Evolutionary conservation across 2,797 vertebrate species (phyloP), one percentile per base, ranked within the genome.

Genomic region (Bovichtus diacanthus): DNA sequence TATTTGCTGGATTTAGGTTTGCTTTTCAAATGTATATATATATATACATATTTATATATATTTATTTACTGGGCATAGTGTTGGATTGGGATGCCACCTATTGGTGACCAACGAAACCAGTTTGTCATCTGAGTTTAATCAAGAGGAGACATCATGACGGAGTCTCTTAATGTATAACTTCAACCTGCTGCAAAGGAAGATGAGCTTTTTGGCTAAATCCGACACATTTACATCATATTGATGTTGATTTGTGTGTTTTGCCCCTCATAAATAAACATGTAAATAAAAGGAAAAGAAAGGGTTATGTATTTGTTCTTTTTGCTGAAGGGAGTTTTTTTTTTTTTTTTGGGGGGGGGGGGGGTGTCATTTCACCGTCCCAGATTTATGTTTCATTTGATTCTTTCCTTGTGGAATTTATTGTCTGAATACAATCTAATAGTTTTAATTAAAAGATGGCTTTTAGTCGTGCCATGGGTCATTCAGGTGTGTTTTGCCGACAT

Each of bases 31-130:
- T 53, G 13, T 59, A 60, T n/a, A n/a, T n/a, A n/a, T n/a, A n/a
- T n/a, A n/a, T n/a, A n/a, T n/a, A n/a, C n/a, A n/a, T n/a, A n/a
- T n/a, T n/a, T n/a, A n/a, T n/a, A n/a, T n/a, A n/a, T n/a, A n/a
- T n/a, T n/a, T n/a, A n/a, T n/a, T n/a, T n/a, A n/a, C n/a, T n/a
- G n/a, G n/a, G n/a, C n/a, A n/a, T n/a, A 44, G 29, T 23, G 61
- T 59, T 83, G 69, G 74, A 74, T 27, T 81, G 73, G 80, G 79
- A 87, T 78, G 84, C 87, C 92, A 87, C 79, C 91, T 93, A 80
- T 85, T 86, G 90, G 90, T 73, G 67, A 80, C 51, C n/a, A 44
- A 6, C 2, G n/a, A 84, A 74, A 74, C 19, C 39, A 38, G 46
- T 64, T 68, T 46, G 43, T 69, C 55, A 46, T 19, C n/a, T 25